Conservation (phyloP, 2,113 vertebrate genomes). For the Canis aureus region DNA sequence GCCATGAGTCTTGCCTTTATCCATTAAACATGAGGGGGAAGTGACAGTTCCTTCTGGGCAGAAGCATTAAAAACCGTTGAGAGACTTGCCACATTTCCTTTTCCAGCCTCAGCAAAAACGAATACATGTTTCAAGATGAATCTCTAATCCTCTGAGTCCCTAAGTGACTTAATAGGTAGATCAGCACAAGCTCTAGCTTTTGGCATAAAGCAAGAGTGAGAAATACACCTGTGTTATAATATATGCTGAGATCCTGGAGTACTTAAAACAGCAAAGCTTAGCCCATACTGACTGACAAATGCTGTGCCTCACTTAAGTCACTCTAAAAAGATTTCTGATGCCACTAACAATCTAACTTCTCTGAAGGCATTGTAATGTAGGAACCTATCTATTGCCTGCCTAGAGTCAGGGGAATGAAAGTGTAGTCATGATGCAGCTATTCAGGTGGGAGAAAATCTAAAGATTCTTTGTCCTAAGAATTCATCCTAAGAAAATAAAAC, state of each 20-base stretch:
- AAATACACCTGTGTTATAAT: neutral
- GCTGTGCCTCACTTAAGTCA: neutral
- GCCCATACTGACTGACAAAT: neutral
- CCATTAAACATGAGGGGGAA: neutral
- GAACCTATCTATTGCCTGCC: neutral
- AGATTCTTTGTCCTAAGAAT: neutral
- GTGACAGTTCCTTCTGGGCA: neutral
- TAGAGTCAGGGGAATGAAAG: neutral
- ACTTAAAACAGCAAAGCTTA: neutral
- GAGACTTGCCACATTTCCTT: neutral
- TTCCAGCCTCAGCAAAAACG: neutral
- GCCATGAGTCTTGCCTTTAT: neutral
- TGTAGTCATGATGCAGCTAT: neutral
- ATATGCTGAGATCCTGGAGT: neutral
- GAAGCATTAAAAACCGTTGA: neutral
- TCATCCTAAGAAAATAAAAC: conserved; percentile 11
- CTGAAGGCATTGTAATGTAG: neutral
- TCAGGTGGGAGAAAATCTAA: neutral
- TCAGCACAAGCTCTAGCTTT: neutral
- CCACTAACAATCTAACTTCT: neutral
- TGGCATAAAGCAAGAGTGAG: neutral
- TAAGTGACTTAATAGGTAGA: neutral
- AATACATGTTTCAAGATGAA: neutral
- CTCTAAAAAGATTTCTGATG: neutral
- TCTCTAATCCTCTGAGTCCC: neutral